Conservation (phyloP, 2,888 invertebrate genomes). For the Dasypolia templi region DNA sequence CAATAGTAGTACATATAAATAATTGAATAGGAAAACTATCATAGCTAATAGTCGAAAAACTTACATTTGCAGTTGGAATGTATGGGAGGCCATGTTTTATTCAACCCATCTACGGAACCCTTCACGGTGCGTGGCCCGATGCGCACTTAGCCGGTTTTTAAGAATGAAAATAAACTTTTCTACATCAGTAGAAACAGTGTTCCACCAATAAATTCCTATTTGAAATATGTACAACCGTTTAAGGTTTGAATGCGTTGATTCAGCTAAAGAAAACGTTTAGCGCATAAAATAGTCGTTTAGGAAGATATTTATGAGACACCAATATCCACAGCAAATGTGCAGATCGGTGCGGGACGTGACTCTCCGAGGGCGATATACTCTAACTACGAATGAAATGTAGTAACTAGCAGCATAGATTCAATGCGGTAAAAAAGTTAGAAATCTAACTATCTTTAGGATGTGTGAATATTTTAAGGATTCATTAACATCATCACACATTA, state of each 20-base stretch:
- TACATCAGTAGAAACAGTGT: background rate
- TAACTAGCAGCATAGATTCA: background rate
- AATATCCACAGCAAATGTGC: slow-evolving; percentile 47
- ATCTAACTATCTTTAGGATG: background rate
- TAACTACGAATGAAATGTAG: background rate
- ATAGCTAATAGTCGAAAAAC: too few relatives aligned
- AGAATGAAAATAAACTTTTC: background rate
- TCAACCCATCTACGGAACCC: too few relatives aligned
- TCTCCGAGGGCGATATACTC: slow-evolving; percentile 5
- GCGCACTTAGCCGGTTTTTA: too few relatives aligned
- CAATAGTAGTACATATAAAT: too few relatives aligned
- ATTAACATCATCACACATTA: background rate
- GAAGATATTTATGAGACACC: slow-evolving; percentile 48
- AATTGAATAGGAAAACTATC: too few relatives aligned
- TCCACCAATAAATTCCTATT: slow-evolving; percentile 1
- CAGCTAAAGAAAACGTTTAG: slow-evolving; percentile 35
- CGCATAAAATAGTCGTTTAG: slow-evolving; percentile 36
- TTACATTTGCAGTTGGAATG: too few relatives aligned
- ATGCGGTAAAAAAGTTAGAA: background rate
- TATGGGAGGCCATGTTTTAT: too few relatives aligned
- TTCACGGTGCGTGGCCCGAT: too few relatives aligned
- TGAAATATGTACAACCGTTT: background rate
- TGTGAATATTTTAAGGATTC: background rate
- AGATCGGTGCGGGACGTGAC: slow-evolving; percentile 28
- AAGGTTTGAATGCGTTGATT: slow-evolving; percentile 11